Evolutionary conservation across 2,797 vertebrate species (phyloP), one percentile per base, ranked within the genome.

Genomic region (Zalophus californianus): DNA sequence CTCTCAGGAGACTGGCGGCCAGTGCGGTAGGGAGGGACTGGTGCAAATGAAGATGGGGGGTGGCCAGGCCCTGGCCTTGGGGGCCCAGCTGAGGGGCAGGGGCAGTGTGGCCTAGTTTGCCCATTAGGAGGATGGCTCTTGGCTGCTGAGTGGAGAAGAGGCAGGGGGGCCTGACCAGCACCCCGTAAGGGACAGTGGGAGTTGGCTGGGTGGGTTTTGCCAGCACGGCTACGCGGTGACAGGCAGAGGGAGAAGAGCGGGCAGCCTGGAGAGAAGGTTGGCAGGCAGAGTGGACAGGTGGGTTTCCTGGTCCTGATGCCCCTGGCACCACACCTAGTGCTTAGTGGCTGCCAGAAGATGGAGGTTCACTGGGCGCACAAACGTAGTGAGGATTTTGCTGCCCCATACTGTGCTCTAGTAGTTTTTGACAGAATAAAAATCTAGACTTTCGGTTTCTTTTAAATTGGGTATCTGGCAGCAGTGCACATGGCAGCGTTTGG

Each of bases 401-500:
- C 20, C 56, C 58, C 16, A 0, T 60, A 50, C 18, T 1, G 73
- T 29, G 10, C 5, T 54, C 68, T 50, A 25, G 9, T 9, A 35
- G 29, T 52, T 75, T 64, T 25, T 68, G 87, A 62, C 50, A 25
- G 48, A 32, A 29, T 32, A 25, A 86, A 78, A 90, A 83, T 70
- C 41, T 56, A 73, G 48, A 48, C 62, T 94, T 90, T 68, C 0
- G 1, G 12, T 80, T 90, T 96, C n/a, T 77, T 94, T 92, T 89
- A 38, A 50, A 23, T 41, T 44, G 25, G 75, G 44, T 58, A 32
- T 62, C 54, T 29, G 78, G 72, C 29, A 11, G 5, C 82, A 68
- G 89, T 56, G 79, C 70, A 0, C 0, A 0, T 86, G 72, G 87
- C 48, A 75, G 29, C 4, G 1, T 52, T 82, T 86, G 56, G 38